phyloP scores from a whole-genome alignment of 1,140 invertebrate genomes.

The Pantala flavescens region DNA sequence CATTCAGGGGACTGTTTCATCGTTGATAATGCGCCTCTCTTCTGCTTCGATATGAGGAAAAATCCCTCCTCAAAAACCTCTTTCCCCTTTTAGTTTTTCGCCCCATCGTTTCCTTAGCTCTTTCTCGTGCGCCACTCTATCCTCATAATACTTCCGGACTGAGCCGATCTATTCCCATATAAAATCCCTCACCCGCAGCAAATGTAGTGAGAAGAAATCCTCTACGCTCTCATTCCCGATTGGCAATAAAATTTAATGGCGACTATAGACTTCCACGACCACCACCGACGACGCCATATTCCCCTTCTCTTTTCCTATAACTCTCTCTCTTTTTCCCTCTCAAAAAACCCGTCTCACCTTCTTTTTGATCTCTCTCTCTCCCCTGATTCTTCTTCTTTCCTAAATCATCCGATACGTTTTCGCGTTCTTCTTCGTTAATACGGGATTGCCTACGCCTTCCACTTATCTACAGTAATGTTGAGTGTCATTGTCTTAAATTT shows the following conservation, averaged over 20 bases:
- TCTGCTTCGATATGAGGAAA: no score
- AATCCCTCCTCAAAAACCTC: background rate
- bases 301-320: background rate
- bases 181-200: background rate
- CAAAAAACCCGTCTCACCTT: background rate
- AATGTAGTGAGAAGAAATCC: conserved; percentile 9
- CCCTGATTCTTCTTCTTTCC: background rate
- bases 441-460: no score
- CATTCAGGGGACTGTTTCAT: no score
- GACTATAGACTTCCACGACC: background rate
- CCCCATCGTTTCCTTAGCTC: background rate
- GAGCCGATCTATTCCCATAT: background rate
- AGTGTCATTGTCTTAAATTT: no score
- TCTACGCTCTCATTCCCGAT: background rate
- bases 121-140: background rate
- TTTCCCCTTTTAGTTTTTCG: background rate
- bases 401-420: background rate
- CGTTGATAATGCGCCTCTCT: no score
- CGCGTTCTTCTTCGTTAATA: no score
- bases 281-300: background rate
- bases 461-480: no score
- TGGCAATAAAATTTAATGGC: conserved; percentile 10
- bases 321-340: background rate
- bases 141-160: background rate
- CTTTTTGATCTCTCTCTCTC: background rate